phyloP scores from a whole-genome alignment of 2,113 vertebrate species.

The Pelecanoides urinatrix region DNA sequence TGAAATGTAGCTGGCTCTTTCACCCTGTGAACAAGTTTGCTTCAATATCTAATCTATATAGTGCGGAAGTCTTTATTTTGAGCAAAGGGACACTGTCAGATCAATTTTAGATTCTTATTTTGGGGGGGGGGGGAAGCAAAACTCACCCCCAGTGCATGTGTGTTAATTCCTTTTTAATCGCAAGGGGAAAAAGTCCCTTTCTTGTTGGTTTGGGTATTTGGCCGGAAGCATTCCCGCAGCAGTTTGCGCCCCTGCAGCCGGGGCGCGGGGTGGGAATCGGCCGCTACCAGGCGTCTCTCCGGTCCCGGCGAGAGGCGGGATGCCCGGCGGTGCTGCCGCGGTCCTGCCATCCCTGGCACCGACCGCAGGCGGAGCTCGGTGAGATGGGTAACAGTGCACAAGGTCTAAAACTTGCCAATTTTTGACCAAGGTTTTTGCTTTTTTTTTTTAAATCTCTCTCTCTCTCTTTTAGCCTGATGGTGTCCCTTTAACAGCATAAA shows the following conservation, averaged over 20 bases:
- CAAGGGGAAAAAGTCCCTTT: neutral
- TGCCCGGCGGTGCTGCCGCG: neutral
- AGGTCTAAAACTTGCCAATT: neutral
- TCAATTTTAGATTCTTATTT: neutral
- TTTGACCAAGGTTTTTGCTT: neutral
- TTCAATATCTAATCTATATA: neutral
- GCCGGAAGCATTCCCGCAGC: neutral
- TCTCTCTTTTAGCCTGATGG: conserved; percentile 48
- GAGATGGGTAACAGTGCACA: neutral
- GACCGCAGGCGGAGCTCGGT: neutral
- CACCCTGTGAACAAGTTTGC: neutral
- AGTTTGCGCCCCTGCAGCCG: neutral
- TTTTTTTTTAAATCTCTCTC: neutral
- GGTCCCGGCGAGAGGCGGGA: neutral
- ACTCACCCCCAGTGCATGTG: neutral
- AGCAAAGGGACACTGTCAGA: conserved; percentile 47
- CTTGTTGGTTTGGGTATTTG: neutral
- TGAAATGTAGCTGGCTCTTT: neutral
- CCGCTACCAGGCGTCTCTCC: fast-evolving
- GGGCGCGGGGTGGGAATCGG: neutral
- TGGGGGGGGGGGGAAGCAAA: neutral
- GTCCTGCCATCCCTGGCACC: neutral
- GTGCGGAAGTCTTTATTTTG: conserved; percentile 11
- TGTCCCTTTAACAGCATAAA: conserved; percentile 64
- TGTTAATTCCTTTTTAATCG: neutral